Evolutionary conservation across 1,140 invertebrate species (phyloP), one percentile per base, ranked within the genome.

Genomic region (Neoseiulus cucumeris): DNA sequence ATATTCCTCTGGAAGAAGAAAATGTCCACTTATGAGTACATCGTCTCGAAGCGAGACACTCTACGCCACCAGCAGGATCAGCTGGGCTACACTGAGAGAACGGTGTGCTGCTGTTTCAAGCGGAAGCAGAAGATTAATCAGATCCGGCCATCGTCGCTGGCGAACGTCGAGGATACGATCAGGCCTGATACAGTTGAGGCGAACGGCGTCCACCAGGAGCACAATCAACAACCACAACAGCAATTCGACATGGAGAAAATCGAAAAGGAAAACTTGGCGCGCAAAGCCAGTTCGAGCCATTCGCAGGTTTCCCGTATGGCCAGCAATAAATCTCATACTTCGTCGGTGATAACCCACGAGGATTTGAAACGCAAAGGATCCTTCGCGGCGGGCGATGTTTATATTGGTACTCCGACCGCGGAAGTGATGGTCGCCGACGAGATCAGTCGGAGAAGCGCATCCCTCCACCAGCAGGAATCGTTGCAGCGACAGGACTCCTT

Each of bases 11-110:
- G 84, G 7, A 82, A 84, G 68, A 76, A 89, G 65, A 88, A 88
- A 0, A 76, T 91, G 18, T 91, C 89, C 6, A 93, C 89, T 0
- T 93, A 91, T 74, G 89, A 92, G 73, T 93, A 91, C 69, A 73
- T 76, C 39, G 69, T 71, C 28, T 68, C 68, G 12, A 71, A 71
- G 41, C 66, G 71, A 17, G 70, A 70, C n/a, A 41, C 55, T 1
- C 45, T 22, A 14, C 14, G 51, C 17, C 25, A 25, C 14, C 51
- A 59, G 51, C 51, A 59, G 51, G 51, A 59, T 17, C 51, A 59
- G 22, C 51, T 59, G 4, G 51, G 51, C 22, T 59, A 59, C 51
- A 59, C 22, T 2, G 51, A 59, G 33, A 25, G 51, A 59, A 59
- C 51, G 14, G 51, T 59, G 51, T 59, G 51, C 9, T 59, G 51